phyloP scores from a whole-genome alignment of 2,888 invertebrate genomes.

The Calameuta idolon region DNA sequence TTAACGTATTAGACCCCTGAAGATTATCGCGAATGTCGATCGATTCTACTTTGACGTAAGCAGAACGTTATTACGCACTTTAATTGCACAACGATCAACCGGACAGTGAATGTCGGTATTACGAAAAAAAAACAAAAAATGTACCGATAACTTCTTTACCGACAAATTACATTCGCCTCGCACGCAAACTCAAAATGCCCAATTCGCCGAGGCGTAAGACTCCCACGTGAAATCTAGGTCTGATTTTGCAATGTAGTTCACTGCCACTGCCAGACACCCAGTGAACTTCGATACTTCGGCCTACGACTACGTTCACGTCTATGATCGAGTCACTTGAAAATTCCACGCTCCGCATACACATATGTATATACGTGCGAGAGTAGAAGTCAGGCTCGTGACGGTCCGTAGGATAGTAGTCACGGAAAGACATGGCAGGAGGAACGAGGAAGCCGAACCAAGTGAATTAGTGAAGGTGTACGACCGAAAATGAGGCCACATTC shows the following conservation, averaged over 20 bases:
- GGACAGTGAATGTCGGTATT: neutral
- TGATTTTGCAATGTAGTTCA: neutral
- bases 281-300: neutral
- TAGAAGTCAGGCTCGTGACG: neutral
- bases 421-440: conserved; percentile 22
- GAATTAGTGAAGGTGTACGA: conserved; percentile 64
- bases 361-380: neutral
- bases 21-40: neutral
- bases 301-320: neutral
- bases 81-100: neutral
- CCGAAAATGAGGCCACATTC: conserved; percentile 64
- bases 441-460: conserved; percentile 43
- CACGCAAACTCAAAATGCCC: neutral
- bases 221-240: neutral
- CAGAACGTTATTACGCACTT: neutral
- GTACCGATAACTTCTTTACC: neutral
- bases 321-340: neutral
- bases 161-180: neutral
- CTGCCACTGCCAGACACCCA: neutral
- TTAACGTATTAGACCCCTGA: neutral
- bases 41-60: neutral
- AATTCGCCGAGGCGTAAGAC: neutral
- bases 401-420: conserved; percentile 10
- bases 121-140: neutral
- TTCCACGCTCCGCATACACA: neutral